Conservation (phyloP, 2,797 vertebrate genomes). For the Peromyscus nudipes region DNA sequence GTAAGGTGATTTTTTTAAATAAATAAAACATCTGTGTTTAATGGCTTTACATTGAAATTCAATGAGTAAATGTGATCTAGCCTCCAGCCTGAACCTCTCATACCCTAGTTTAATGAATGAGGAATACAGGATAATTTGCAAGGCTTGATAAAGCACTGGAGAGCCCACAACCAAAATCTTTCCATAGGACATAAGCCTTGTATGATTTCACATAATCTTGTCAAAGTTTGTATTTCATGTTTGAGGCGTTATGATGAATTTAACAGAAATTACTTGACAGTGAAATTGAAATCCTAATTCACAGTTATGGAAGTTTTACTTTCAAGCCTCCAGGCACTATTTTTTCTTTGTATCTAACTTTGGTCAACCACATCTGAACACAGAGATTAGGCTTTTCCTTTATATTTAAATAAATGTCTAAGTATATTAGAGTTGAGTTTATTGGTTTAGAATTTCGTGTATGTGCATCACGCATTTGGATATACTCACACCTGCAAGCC, state of each 20-base stretch:
- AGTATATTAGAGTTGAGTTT: neutral
- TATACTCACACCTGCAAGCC: neutral
- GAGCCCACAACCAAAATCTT: neutral
- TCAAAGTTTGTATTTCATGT: neutral
- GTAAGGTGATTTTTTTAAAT: neutral
- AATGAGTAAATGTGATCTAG: neutral
- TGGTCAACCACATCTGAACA: neutral
- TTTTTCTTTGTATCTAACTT: neutral
- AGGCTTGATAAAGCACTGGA: neutral
- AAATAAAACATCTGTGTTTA: neutral
- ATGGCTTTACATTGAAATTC: neutral
- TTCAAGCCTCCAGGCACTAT: neutral
- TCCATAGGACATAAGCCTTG: neutral
- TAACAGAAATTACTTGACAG: neutral
- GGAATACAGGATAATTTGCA: neutral
- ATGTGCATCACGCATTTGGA: neutral
- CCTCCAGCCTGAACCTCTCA: neutral
- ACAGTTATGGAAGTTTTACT: neutral
- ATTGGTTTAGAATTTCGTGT: neutral
- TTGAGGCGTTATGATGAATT: too few relatives aligned
- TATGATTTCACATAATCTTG: neutral
- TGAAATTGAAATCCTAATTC: neutral
- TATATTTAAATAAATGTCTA: neutral
- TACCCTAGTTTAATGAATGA: too few relatives aligned
- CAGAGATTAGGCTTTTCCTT: neutral